Evolutionary conservation across 2,888 invertebrate genomes (phyloP).

Genomic region (Endomychus coccineus): DNA sequence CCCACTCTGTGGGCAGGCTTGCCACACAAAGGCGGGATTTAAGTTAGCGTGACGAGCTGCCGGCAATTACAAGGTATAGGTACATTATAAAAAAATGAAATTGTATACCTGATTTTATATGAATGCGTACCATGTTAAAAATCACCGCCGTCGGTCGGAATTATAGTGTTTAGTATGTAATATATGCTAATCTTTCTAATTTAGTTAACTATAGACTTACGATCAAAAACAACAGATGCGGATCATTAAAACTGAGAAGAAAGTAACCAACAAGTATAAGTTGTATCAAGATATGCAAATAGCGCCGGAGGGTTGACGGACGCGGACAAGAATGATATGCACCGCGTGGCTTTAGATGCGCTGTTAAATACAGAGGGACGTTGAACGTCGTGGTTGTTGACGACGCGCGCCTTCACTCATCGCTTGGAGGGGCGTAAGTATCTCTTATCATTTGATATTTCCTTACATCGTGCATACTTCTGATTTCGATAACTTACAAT

Average conservation of each 20-base stretch:
- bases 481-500: too few relatives aligned
- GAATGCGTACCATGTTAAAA: conserved; percentile 22
- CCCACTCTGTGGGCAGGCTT: conserved; percentile 43
- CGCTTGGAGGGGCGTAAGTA: conserved; percentile 38
- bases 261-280: too few relatives aligned
- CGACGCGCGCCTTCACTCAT: conserved; percentile 19
- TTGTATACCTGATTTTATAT: conserved; percentile 20
- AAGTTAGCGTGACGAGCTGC: conserved; percentile 40
- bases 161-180: conserved; percentile 8
- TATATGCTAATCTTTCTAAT: conserved; percentile 12
- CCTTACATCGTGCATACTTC: conserved; percentile 31
- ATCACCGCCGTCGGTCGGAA: conserved; percentile 11
- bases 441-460: conserved; percentile 37
- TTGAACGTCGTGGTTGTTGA: conserved; percentile 32
- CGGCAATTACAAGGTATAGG: conserved; percentile 41
- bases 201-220: conserved; percentile 5
- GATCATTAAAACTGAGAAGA: too few relatives aligned
- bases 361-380: conserved; percentile 41
- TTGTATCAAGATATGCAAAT: too few relatives aligned
- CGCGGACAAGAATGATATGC: conserved; percentile 35
- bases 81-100: conserved; percentile 35
- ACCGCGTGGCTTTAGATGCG: conserved; percentile 36
- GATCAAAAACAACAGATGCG: too few relatives aligned
- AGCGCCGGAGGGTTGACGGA: too few relatives aligned
- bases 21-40: conserved; percentile 39